A percentile compares a stretch with the other conserved stretches of the same genome.
Evolutionary conservation across 1,140 invertebrate genomes (phyloP).

Genomic region (Oreohelix idahoensis): DNA sequence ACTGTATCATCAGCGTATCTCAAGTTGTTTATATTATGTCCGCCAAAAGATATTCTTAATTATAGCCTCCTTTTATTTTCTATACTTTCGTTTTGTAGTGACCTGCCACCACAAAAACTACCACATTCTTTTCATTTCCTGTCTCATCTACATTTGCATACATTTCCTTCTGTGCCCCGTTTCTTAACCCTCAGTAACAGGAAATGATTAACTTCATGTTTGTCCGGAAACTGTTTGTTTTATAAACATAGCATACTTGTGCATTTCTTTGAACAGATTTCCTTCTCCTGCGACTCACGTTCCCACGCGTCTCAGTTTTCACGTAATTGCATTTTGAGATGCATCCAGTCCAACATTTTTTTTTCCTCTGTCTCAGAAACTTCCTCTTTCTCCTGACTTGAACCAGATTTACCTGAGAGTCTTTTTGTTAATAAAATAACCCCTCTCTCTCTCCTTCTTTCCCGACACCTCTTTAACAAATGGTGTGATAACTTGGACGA

Average conservation of each 20-base stretch:
- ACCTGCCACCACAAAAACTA: too few species aligned
- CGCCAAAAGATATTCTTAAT: too few species aligned
- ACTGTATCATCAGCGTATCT: too few species aligned
- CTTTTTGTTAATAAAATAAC: background rate
- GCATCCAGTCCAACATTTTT: background rate
- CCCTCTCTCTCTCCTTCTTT: conserved; percentile 10
- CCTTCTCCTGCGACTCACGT: background rate
- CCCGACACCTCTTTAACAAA: background rate
- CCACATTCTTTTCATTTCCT: too few species aligned
- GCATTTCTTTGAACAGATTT: background rate
- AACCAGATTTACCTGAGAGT: conserved; percentile 2
- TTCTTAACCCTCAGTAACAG: background rate
- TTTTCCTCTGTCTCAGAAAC: background rate
- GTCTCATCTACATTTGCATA: too few species aligned
- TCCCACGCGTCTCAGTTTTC: conserved; percentile 30
- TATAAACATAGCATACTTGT: background rate
- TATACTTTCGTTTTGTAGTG: too few species aligned
- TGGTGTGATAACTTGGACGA: background rate
- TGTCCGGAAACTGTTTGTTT: background rate
- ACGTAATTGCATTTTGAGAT: conserved; percentile 18
- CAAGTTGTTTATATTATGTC: too few species aligned
- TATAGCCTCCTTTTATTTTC: too few species aligned
- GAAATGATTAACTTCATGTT: background rate
- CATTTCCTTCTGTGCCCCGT: too few species aligned
- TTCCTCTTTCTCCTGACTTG: background rate